A percentile compares a stretch with the other conserved stretches of the same genome.
phyloP scores from a whole-genome alignment of 2,113 vertebrate species.

The Hippocampus barbouri region DNA sequence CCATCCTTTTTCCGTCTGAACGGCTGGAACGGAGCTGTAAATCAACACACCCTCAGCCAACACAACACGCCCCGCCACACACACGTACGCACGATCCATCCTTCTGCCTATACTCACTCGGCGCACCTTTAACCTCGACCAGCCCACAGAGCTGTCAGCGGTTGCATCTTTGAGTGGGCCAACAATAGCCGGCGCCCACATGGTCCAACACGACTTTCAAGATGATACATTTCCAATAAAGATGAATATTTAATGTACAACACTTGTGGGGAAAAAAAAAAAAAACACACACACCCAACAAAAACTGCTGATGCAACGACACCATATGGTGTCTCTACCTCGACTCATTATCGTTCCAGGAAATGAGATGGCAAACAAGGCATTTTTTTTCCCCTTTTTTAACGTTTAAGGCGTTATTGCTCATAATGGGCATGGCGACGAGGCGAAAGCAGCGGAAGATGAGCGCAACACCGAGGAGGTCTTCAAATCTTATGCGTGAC shows the following conservation, averaged over 20 bases:
- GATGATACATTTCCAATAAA: not conserved
- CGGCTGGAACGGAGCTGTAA: not conserved
- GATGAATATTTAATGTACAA: not conserved
- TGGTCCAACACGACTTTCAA: not conserved
- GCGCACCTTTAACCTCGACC: constrained; percentile 26
- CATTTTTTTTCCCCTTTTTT: not conserved
- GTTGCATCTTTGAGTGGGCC: constrained; percentile 32
- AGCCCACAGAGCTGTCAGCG: constrained; percentile 15
- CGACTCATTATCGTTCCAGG: not conserved
- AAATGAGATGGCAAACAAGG: constrained; percentile 3
- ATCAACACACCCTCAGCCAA: constrained; percentile 2
- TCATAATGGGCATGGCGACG: not conserved
- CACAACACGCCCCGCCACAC: not conserved
- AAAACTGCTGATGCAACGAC: constrained; percentile 2
- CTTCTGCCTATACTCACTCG: not conserved
- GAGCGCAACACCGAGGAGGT: not conserved
- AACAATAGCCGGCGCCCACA: constrained; percentile 13
- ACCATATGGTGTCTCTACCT: not conserved
- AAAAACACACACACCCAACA: not conserved
- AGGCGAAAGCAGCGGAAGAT: not conserved
- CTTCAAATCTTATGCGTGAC: not conserved
- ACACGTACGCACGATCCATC: not conserved
- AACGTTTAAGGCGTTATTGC: not conserved
- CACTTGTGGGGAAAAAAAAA: not conserved
- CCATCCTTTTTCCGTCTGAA: not conserved